Evolutionary conservation across 1,140 invertebrate species (phyloP), one percentile per base, ranked within the genome.

Genomic region (Lepidurus apus): DNA sequence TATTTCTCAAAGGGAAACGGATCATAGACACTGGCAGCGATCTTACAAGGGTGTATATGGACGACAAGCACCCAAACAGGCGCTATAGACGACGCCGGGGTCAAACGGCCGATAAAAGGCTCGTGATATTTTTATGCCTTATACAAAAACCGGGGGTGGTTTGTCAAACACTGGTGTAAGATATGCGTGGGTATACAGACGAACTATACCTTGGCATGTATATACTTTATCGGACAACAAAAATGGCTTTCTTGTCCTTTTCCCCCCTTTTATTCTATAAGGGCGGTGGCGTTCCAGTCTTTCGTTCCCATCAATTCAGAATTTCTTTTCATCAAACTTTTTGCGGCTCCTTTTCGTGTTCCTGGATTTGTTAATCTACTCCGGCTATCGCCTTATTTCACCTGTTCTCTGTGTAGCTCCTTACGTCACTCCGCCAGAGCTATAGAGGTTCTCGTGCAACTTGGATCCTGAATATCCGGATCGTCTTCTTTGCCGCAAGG

Each of bases 21-120:
- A 13, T 13, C 13, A 13, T 13, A 17, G 21, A 65, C 17, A 65
- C 34, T 34, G 34, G 53, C 53, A 65, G 53, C 53, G 53, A 65
- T 65, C 53, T 4, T 34, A 65, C 53, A 65, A 17, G 53, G 53
- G 17, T 13, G 21, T 17, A 65, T 3, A 34, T 34, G 53, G 53
- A 13, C 10, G 26, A 65, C 53, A 65, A 65, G 53, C 53, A 17
- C 53, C 53, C 17, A 13, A 65, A 65, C 53, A 17, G 53, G 53
- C 17, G 53, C 21, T n/a, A 65, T 65, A 7, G 17, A 65, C n/a
- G 53, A 65, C 5, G 53, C n/a, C 53, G 53, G 53, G 53, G 53
- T 65, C 53, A 65, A 65, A 65, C 53, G 53, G 53, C 53, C 53
- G 53, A 65, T 65, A 65, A 65, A 65, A 65, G 21, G 53, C 53